Conservation (phyloP, 2,113 vertebrate species). For the Tapirus terrestris region DNA sequence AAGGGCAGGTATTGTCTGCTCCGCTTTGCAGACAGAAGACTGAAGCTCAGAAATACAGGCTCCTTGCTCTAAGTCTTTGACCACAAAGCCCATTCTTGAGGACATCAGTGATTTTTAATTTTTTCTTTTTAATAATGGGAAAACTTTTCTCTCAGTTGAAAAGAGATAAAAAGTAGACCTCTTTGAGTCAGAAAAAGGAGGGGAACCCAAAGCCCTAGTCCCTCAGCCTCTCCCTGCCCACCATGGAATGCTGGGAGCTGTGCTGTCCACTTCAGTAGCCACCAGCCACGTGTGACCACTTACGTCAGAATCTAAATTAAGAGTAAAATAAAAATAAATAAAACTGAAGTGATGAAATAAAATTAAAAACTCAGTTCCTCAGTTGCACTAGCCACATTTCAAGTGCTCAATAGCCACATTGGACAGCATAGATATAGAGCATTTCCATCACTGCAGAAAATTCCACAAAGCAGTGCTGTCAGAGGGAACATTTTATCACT, state of each 20-base stretch:
- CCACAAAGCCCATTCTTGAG: background rate
- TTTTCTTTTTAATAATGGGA: background rate
- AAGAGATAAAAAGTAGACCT: background rate
- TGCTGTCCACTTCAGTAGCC: fast-evolving
- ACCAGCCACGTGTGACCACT: background rate
- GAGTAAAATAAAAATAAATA: too few species aligned
- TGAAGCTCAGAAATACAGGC: background rate
- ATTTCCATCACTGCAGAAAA: background rate
- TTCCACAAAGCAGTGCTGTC: fast-evolving
- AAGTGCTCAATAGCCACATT: fast-evolving
- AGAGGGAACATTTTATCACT: background rate
- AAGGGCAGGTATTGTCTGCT: background rate
- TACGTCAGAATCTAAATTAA: background rate
- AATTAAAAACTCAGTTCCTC: background rate
- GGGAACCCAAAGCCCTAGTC: background rate
- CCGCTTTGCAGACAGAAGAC: background rate
- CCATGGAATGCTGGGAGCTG: background rate
- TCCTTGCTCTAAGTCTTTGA: background rate
- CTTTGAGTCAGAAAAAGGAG: background rate
- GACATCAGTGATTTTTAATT: background rate
- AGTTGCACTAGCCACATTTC: background rate
- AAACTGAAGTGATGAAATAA: background rate
- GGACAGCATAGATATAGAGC: background rate
- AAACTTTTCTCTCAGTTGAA: background rate
- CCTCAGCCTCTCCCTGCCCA: fast-evolving